These are phyloP conservation scores for Aphodius sticticus DNA, from an alignment of 2,888 invertebrate species.

Conservation along the genomic window DNA sequence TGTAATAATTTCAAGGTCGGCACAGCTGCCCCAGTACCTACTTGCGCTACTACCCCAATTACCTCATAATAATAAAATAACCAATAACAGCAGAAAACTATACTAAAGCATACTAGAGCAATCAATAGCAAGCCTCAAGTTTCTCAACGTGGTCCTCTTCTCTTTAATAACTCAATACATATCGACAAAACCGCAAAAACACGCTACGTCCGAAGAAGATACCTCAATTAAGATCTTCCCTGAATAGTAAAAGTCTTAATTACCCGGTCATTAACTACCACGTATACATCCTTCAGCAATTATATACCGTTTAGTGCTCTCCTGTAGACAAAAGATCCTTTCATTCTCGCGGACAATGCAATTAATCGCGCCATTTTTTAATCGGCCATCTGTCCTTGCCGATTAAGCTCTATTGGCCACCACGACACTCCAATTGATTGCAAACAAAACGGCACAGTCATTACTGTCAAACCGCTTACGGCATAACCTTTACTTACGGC, in stretches of 20 bases:
- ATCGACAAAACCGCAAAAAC: too few relatives aligned
- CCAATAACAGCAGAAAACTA: too few relatives aligned
- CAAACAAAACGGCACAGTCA: neutral
- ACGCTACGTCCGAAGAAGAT: neutral
- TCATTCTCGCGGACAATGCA: neutral
- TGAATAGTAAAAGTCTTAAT: neutral
- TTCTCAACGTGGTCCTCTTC: too few relatives aligned
- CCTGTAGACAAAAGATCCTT: neutral
- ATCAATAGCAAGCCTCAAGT: too few relatives aligned
- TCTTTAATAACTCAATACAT: too few relatives aligned
- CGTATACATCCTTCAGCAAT: neutral
- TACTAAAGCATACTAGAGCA: too few relatives aligned
- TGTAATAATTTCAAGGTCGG: too few relatives aligned
- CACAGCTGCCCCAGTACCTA: too few relatives aligned
- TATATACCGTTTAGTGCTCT: neutral
- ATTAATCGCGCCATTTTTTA: neutral
- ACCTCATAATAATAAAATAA: too few relatives aligned
- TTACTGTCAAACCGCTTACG: neutral
- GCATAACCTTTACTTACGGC: neutral
- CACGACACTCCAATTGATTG: neutral
- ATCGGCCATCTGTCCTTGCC: constrained; percentile 4
- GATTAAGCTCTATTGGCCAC: neutral
- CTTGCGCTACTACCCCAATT: too few relatives aligned
- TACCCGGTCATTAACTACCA: neutral
- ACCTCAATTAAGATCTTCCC: neutral